Conservation (phyloP, 2,113 vertebrate genomes). For the Pollimyrus isidori region DNA sequence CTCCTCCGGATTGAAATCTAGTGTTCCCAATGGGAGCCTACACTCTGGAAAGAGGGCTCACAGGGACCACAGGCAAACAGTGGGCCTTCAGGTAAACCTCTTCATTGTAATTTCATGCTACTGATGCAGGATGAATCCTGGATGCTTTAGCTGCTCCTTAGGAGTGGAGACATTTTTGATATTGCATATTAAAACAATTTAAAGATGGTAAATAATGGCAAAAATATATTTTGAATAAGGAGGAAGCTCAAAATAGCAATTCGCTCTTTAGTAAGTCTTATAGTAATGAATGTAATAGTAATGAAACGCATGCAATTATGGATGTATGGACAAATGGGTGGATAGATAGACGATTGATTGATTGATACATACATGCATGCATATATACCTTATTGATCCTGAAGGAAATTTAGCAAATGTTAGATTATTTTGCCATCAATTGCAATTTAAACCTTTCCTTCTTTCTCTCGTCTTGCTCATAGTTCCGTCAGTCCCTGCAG, state of each 20-base stretch:
- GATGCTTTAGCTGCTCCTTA: not conserved
- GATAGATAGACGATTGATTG: not conserved
- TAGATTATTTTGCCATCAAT: not conserved
- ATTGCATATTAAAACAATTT: not conserved
- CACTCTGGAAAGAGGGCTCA: constrained; percentile 47
- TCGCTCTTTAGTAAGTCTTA: not conserved
- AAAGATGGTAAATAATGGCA: not conserved
- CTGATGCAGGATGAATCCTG: not conserved
- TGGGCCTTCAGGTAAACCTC: constrained; percentile 62
- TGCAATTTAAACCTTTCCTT: not conserved
- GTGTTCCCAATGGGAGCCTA: constrained; percentile 37
- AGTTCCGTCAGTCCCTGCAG: constrained; percentile 68
- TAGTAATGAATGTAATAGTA: not conserved
- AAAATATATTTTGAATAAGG: not conserved
- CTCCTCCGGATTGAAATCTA: constrained; percentile 28
- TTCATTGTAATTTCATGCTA: not conserved
- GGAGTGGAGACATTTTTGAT: not conserved
- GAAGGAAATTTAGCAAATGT: not conserved
- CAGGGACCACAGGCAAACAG: constrained; percentile 60
- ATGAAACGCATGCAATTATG: not conserved
- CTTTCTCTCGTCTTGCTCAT: not conserved
- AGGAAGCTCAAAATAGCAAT: not conserved
- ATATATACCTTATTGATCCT: no score
- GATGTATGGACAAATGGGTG: no score
- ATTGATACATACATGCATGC: no score